phyloP scores from a whole-genome alignment of 23 tunicate genomes.

The Styela clava region DNA sequence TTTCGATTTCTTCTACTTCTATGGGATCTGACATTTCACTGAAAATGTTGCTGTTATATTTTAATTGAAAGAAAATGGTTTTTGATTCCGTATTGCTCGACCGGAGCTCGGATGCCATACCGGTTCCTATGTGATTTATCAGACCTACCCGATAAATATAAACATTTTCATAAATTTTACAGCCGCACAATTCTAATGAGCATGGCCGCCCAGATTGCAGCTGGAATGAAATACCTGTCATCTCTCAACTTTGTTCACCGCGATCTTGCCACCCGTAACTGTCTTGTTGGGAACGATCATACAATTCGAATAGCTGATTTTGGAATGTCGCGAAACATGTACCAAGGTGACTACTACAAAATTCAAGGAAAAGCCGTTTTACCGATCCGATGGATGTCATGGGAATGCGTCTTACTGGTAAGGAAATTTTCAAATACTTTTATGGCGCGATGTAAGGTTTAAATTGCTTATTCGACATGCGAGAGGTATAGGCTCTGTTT shows the following conservation, averaged over 20 bases:
- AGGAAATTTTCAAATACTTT: background rate
- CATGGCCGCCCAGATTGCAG: slow-evolving; percentile 74
- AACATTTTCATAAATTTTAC: too few species aligned
- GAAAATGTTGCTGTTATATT: too few species aligned
- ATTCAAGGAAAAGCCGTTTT: slow-evolving; percentile 78
- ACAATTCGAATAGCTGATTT: slow-evolving; percentile 83
- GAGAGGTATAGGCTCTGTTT: too few species aligned
- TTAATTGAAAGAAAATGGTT: too few species aligned
- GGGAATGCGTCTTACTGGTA: slow-evolving; percentile 52
- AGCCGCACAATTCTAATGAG: slow-evolving; percentile 9
- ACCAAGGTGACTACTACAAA: slow-evolving; percentile 87
- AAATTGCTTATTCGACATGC: too few species aligned
- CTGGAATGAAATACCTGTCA: slow-evolving; percentile 76
- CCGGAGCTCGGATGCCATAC: too few species aligned
- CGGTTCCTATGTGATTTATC: too few species aligned
- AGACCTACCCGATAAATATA: too few species aligned
- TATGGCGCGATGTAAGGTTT: too few species aligned
- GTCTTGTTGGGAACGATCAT: slow-evolving; percentile 60
- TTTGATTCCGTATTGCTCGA: too few species aligned
- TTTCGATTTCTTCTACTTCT: too few species aligned
- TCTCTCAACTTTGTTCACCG: slow-evolving; percentile 92
- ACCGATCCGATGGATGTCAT: slow-evolving; percentile 96
- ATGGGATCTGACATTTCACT: too few species aligned
- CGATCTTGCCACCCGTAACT: slow-evolving; percentile 93
- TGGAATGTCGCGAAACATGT: slow-evolving; percentile 96